Percentiles rank a stretch among this genome's conserved stretches.
These are phyloP conservation scores for Platycheirus rosarum DNA, from an alignment of 2,888 invertebrate species.

Conservation along the genomic window DNA sequence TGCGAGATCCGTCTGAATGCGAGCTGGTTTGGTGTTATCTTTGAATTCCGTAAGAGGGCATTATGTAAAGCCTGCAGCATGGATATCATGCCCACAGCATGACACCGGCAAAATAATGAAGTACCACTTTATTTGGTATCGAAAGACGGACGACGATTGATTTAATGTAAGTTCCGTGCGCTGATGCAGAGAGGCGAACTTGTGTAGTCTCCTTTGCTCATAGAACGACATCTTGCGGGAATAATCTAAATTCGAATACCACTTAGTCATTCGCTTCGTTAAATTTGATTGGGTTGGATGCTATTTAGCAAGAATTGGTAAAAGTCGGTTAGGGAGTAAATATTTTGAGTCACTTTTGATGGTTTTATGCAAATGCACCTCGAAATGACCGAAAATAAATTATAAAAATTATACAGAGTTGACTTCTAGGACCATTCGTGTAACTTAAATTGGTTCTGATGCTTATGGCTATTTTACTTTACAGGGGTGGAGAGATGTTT, in stretches of 20 bases:
- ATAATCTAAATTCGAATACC: conserved; percentile 59
- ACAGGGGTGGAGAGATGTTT: too few relatives aligned
- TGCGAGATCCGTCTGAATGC: not conserved
- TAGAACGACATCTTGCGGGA: conserved; percentile 19
- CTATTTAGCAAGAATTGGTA: not conserved
- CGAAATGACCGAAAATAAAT: conserved; percentile 39
- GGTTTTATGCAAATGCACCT: conserved; percentile 42
- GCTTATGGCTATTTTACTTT: too few relatives aligned
- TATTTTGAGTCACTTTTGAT: conserved; percentile 42
- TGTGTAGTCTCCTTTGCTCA: not conserved
- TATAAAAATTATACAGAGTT: conserved; percentile 53
- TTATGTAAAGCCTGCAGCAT: not conserved
- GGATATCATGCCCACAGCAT: conserved; percentile 22
- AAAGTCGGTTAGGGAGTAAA: not conserved
- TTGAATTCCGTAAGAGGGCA: not conserved
- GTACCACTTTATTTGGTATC: conserved; percentile 49
- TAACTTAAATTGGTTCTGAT: too few relatives aligned
- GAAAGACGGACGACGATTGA: conserved; percentile 50
- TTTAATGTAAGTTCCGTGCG: conserved; percentile 20
- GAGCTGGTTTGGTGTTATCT: conserved; percentile 38
- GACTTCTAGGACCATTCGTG: too few relatives aligned
- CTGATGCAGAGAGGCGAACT: conserved; percentile 15
- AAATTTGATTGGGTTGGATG: conserved; percentile 58
- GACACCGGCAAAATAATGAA: conserved; percentile 36
- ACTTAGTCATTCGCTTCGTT: conserved; percentile 66